These are phyloP conservation scores for Gasterosteus nipponicus DNA, from an alignment of 2,113 vertebrate species.

Conservation along the genomic window DNA sequence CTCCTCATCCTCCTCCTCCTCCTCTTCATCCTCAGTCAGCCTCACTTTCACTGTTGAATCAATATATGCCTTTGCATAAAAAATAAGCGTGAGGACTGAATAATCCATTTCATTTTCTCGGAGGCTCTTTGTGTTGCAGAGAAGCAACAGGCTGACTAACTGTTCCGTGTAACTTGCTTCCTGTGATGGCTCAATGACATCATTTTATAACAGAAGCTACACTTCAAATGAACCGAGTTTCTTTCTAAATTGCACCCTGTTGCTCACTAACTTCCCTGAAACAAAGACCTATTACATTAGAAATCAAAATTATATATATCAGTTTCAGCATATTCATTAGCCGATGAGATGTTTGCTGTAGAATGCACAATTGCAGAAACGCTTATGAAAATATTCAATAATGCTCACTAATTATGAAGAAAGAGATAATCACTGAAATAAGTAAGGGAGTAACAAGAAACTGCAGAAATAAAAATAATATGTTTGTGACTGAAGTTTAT, in stretches of 20 bases:
- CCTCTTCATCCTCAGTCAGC: constrained; percentile 37
- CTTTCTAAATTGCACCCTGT: neutral
- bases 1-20: constrained; percentile 52
- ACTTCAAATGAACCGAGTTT: neutral
- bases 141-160: constrained; percentile 35
- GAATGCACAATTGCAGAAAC: neutral
- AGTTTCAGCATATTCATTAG: neutral
- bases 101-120: constrained; percentile 50
- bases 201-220: constrained; percentile 16
- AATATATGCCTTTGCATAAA: constrained; percentile 57
- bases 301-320: neutral
- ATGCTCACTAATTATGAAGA: neutral
- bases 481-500: neutral
- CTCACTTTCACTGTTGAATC: constrained; percentile 57
- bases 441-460: neutral
- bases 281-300: neutral
- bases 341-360: neutral
- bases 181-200: constrained; percentile 16
- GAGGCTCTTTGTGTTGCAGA: constrained; percentile 39
- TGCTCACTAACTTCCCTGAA: neutral
- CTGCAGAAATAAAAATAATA: neutral
- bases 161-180: constrained; percentile 16
- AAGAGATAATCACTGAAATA: neutral
- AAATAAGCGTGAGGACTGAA: constrained; percentile 60
- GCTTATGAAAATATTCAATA: neutral